Conservation (phyloP, 2,888 invertebrate species). For the Amaurobius ferox region DNA sequence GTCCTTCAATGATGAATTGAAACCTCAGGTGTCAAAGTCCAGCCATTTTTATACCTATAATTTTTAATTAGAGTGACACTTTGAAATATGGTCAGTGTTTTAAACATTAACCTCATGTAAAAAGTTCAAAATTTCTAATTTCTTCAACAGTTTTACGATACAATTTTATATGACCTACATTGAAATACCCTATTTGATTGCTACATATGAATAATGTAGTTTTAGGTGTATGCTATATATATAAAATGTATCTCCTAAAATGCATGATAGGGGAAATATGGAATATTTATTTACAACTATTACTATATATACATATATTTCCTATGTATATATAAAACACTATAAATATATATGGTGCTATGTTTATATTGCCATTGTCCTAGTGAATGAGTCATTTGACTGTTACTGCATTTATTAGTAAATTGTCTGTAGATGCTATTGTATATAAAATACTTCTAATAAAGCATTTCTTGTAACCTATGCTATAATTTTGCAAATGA, state of each 20-base stretch:
- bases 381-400: conserved; percentile 57
- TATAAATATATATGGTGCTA: conserved; percentile 66
- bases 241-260: conserved; percentile 16
- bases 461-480: conserved; percentile 23
- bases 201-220: conserved; percentile 20
- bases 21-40: conserved; percentile 70
- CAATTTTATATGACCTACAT: conserved; percentile 38
- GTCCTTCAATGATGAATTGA: conserved; percentile 37
- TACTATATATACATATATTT: neutral
- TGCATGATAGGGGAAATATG: conserved; percentile 11
- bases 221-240: conserved; percentile 29
- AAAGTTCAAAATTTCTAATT: conserved; percentile 33
- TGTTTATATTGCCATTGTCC: conserved; percentile 68
- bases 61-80: conserved; percentile 2
- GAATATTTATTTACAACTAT: neutral
- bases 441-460: conserved; percentile 67
- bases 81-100: conserved; percentile 26
- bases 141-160: conserved; percentile 43
- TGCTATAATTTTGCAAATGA: too few species aligned
- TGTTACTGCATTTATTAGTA: conserved; percentile 67
- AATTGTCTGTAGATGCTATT: conserved; percentile 47
- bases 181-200: conserved; percentile 18
- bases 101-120: conserved; percentile 39
- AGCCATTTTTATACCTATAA: conserved; percentile 59
- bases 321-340: conserved; percentile 4